Percentiles rank a stretch among this genome's conserved stretches.
These are phyloP conservation scores for Kobus ellipsiprymnus DNA, from an alignment of 2,113 vertebrate species.

Conservation along the genomic window DNA sequence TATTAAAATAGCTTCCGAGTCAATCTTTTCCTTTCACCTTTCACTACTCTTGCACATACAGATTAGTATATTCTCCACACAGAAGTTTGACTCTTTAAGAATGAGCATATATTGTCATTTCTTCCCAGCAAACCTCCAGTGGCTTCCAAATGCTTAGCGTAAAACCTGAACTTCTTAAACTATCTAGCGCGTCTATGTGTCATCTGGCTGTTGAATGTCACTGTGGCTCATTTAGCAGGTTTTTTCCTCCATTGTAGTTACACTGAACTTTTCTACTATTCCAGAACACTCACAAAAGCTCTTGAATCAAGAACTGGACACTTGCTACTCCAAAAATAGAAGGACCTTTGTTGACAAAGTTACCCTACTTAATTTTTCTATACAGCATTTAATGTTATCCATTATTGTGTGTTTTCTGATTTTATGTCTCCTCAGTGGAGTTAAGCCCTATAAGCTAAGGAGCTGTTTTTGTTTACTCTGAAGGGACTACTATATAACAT, in stretches of 20 bases:
- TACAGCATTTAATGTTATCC: neutral
- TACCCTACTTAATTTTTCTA: neutral
- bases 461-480: neutral
- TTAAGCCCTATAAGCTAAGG: neutral
- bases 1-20: neutral
- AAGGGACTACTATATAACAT: neutral
- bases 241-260: neutral
- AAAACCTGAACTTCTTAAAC: neutral
- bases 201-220: neutral
- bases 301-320: neutral
- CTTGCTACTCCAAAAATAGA: neutral
- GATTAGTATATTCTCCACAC: neutral
- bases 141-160: neutral
- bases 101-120: neutral
- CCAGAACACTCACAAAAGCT: neutral
- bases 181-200: fast-evolving
- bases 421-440: neutral
- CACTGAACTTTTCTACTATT: neutral
- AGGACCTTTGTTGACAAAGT: no score
- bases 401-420: neutral
- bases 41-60: neutral
- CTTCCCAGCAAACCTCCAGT: neutral
- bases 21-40: neutral
- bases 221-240: neutral
- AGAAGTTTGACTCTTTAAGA: neutral